A percentile compares a stretch with the other conserved stretches of the same genome.
Conservation (phyloP, 2,113 vertebrate genomes). For the Pseudopodoces humilis region DNA sequence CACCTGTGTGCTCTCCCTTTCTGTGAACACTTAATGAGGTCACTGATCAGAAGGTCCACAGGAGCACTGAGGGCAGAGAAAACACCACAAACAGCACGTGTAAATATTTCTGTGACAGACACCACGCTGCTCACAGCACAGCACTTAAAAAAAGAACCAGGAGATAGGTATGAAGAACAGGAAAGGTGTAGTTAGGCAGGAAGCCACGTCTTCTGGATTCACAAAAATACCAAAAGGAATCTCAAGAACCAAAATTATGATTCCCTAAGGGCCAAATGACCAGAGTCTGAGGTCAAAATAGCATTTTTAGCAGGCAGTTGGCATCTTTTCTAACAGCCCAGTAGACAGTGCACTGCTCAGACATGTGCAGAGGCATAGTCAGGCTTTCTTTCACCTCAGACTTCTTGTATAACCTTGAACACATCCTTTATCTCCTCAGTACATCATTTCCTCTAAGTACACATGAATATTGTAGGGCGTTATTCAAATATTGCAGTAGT, state of each 20-base stretch:
- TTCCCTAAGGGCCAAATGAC: not conserved
- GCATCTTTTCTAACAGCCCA: not conserved
- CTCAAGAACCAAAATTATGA: not conserved
- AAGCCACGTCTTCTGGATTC: not conserved
- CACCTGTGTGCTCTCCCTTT: not conserved
- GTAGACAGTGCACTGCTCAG: not conserved
- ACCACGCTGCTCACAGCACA: not conserved
- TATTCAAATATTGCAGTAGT: slow-evolving; percentile 42
- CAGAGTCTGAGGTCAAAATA: not conserved
- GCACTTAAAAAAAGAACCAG: not conserved
- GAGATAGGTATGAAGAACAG: not conserved
- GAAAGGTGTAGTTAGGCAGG: not conserved
- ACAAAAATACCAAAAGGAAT: not conserved
- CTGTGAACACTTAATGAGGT: not conserved
- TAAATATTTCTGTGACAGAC: not conserved
- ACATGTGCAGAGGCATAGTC: not conserved
- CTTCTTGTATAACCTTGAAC: slow-evolving; percentile 44
- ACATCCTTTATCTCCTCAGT: slow-evolving; percentile 24
- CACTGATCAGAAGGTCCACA: not conserved
- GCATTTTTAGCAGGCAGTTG: not conserved
- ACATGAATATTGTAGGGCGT: slow-evolving; percentile 38
- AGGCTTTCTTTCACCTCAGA: not conserved
- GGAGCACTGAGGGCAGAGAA: not conserved
- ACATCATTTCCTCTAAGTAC: slow-evolving; percentile 31
- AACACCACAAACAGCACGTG: not conserved